Conservation (phyloP, 1,140 invertebrate species). For the Archegozetes longisetosus region DNA sequence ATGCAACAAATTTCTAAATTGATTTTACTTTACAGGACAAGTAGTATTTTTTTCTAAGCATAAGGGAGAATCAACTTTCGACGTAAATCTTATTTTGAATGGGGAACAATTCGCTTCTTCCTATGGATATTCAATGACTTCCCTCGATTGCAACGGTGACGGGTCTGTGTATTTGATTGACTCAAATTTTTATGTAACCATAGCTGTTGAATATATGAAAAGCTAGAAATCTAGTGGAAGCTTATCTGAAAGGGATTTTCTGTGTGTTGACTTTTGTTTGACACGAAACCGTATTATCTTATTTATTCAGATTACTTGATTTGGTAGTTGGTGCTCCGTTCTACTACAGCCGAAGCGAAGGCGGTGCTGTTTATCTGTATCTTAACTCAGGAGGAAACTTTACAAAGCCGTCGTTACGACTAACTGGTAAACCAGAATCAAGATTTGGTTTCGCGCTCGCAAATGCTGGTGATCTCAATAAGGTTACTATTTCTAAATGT, state of each 20-base stretch:
- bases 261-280: too few relatives aligned
- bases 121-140: constrained; percentile 69
- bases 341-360: constrained; percentile 58
- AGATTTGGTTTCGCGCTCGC: constrained; percentile 71
- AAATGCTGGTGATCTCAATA: constrained; percentile 74
- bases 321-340: constrained; percentile 79
- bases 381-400: constrained; percentile 35
- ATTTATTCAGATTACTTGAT: constrained; percentile 49
- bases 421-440: constrained; percentile 53
- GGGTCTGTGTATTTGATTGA: constrained; percentile 36
- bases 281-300: not conserved
- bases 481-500: constrained; percentile 31
- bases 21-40: constrained; percentile 31
- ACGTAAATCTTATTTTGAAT: constrained; percentile 18
- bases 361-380: constrained; percentile 81
- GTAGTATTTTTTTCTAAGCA: constrained; percentile 50
- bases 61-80: constrained; percentile 32
- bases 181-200: not conserved
- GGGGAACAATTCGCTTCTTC: constrained; percentile 30
- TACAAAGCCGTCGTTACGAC: constrained; percentile 28
- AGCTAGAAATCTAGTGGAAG: not conserved
- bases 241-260: too few relatives aligned
- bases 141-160: constrained; percentile 71
- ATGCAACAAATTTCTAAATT: not conserved
- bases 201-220: not conserved